Percentiles rank a stretch among this genome's conserved stretches.
Conservation (phyloP, 2,113 vertebrate genomes). For the Catharus minimus region DNA sequence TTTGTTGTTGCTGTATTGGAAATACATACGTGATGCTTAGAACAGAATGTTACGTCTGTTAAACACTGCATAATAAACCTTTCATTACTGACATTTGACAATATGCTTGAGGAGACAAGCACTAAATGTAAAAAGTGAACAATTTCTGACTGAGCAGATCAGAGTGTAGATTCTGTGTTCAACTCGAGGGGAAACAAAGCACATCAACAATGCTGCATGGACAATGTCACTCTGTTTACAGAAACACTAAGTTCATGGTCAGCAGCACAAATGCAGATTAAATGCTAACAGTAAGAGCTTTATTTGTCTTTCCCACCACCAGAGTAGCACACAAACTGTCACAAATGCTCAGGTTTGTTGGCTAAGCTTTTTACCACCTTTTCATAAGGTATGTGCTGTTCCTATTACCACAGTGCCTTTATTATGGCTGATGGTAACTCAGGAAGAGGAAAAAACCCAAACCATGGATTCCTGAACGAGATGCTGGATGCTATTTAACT, state of each 20-base stretch:
- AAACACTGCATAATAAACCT: neutral
- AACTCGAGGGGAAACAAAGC: neutral
- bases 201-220: neutral
- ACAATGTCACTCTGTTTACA: constrained; percentile 25
- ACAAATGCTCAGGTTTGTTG: constrained; percentile 11
- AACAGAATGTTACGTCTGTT: neutral
- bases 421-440: neutral
- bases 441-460: neutral
- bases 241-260: constrained; percentile 21
- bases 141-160: neutral
- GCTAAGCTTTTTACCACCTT: constrained; percentile 5
- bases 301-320: neutral
- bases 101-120: neutral
- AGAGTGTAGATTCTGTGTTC: neutral
- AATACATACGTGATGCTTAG: neutral
- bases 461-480: neutral
- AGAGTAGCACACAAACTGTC: neutral
- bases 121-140: neutral
- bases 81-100: neutral
- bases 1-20: constrained; percentile 89
- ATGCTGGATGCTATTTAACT: neutral
- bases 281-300: constrained; percentile 33
- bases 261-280: constrained; percentile 35
- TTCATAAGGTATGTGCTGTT: neutral
- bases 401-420: neutral